These are phyloP conservation scores for Muschampia plurimacula DNA, from an alignment of 2,888 invertebrate genomes.

Conservation along the genomic window DNA sequence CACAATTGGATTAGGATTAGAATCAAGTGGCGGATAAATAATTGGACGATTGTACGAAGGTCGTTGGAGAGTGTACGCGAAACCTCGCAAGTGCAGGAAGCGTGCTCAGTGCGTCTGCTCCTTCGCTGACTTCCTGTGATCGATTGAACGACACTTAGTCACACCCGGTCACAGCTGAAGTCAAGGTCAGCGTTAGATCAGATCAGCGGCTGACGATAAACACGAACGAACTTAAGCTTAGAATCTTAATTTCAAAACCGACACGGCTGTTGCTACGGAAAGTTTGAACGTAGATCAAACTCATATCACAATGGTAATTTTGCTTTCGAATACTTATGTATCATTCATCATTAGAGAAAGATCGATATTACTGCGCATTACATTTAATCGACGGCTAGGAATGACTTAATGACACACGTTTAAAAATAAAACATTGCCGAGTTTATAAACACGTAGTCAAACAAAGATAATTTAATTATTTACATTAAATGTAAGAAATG, in stretches of 20 bases:
- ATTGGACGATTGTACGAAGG: slow-evolving; percentile 49
- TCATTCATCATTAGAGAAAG: background rate
- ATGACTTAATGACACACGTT: slow-evolving; percentile 16
- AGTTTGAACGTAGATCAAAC: background rate
- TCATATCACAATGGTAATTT: background rate
- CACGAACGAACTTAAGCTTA: slow-evolving; percentile 32
- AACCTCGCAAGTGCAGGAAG: slow-evolving; percentile 66
- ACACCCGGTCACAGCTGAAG: slow-evolving; percentile 47
- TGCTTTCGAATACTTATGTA: background rate
- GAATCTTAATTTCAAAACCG: slow-evolving; percentile 16
- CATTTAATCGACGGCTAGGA: slow-evolving; percentile 11
- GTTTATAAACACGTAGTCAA: slow-evolving; percentile 8
- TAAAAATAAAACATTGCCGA: slow-evolving; percentile 12
- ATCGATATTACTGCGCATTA: slow-evolving; percentile 6
- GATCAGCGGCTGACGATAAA: slow-evolving; percentile 51
- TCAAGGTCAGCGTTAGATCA: slow-evolving; percentile 42
- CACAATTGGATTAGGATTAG: slow-evolving; percentile 28
- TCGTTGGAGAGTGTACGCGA: slow-evolving; percentile 56
- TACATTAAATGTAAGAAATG: slow-evolving; percentile 27
- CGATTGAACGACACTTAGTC: slow-evolving; percentile 50
- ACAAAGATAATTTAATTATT: slow-evolving; percentile 34
- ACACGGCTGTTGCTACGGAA: background rate
- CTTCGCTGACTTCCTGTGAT: slow-evolving; percentile 62
- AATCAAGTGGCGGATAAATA: slow-evolving; percentile 15
- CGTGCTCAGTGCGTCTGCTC: slow-evolving; percentile 49